Evolutionary conservation across 2,888 invertebrate species (phyloP).

Genomic region (Gnatocerus cornutus): DNA sequence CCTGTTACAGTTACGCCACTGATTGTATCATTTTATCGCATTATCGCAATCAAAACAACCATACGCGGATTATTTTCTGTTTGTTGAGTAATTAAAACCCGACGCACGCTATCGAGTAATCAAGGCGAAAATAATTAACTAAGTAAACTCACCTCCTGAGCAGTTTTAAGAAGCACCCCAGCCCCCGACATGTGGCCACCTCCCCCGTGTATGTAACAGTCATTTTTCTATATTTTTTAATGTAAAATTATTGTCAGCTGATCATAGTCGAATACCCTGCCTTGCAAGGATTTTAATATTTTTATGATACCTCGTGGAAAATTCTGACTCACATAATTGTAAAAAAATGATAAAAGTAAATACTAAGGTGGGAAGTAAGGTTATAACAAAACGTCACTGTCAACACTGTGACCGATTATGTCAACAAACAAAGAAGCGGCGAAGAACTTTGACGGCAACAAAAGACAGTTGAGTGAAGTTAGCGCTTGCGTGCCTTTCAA

Average conservation of each 20-base stretch:
- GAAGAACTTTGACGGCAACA: background rate
- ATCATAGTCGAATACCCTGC: slow-evolving; percentile 3
- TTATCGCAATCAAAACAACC: too few relatives aligned
- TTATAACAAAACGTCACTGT: slow-evolving; percentile 18
- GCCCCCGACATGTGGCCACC: slow-evolving; percentile 73
- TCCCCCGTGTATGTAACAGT: slow-evolving; percentile 65
- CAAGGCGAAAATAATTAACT: background rate
- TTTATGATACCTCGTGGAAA: slow-evolving; percentile 1
- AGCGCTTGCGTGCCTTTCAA: slow-evolving; percentile 6
- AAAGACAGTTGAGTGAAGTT: background rate
- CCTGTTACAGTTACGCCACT: too few relatives aligned
- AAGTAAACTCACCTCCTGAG: slow-evolving; percentile 79
- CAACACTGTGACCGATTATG: too few relatives aligned
- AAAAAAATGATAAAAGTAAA: background rate
- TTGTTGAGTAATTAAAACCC: too few relatives aligned
- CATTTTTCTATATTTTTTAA: slow-evolving; percentile 49
- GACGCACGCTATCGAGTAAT: too few relatives aligned
- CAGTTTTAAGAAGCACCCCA: slow-evolving; percentile 91
- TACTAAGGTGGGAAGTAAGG: slow-evolving; percentile 5
- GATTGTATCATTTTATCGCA: too few relatives aligned
- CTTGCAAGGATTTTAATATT: slow-evolving; percentile 1
- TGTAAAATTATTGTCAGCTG: slow-evolving; percentile 34
- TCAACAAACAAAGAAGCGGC: slow-evolving; percentile 17
- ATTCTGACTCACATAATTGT: slow-evolving; percentile 17
- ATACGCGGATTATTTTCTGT: too few relatives aligned